phyloP scores from a whole-genome alignment of 1,140 invertebrate species.

The Batillaria attramentaria region DNA sequence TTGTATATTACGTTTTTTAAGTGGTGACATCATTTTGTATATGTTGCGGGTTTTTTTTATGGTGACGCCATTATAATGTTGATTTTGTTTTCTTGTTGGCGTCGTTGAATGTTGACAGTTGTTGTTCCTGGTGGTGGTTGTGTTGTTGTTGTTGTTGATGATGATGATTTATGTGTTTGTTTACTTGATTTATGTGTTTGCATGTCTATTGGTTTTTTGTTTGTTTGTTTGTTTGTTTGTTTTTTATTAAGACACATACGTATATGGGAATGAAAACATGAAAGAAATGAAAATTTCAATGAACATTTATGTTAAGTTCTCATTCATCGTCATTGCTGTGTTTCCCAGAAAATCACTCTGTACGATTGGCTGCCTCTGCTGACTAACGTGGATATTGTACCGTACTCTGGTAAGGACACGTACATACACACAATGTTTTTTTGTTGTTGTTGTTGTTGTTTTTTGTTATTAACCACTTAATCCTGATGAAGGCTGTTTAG shows the following conservation, averaged over 20 bases:
- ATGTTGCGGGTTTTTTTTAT: too few species aligned
- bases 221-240: not conserved
- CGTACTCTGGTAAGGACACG: slow-evolving; percentile 54
- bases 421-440: not conserved
- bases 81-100: not conserved
- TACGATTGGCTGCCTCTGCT: slow-evolving; percentile 93
- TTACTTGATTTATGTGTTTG: not conserved
- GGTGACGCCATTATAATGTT: too few species aligned
- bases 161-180: not conserved
- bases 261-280: too few species aligned
- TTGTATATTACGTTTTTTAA: too few species aligned
- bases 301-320: not conserved
- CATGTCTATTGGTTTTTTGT: not conserved
- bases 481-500: not conserved
- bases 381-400: slow-evolving; percentile 46
- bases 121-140: too few species aligned
- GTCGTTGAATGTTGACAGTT: not conserved
- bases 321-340: not conserved
- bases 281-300: too few species aligned
- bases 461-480: not conserved
- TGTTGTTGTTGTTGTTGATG: not conserved
- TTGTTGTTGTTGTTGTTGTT: not conserved
- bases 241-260: too few species aligned
- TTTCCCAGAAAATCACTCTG: slow-evolving; percentile 90
- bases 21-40: too few species aligned